These are phyloP conservation scores for Crocidura indochinensis DNA, from an alignment of 2,797 vertebrate genomes.

Conservation along the genomic window DNA sequence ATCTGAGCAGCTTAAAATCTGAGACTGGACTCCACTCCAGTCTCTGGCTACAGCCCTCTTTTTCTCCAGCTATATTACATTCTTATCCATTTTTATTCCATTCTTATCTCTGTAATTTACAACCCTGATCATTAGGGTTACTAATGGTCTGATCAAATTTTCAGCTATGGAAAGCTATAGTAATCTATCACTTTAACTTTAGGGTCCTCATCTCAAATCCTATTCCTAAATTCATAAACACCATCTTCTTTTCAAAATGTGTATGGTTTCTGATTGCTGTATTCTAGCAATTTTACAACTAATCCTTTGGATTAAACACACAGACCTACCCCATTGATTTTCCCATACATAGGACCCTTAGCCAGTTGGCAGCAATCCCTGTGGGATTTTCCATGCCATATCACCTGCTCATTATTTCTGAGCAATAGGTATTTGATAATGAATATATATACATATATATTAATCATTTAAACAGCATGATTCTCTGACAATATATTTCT, in stretches of 20 bases:
- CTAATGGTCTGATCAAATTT: background rate
- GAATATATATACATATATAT: background rate
- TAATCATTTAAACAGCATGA: background rate
- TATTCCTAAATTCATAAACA: background rate
- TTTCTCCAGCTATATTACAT: background rate
- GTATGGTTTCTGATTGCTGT: background rate
- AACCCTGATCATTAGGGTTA: background rate
- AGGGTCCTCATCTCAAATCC: conserved; percentile 29
- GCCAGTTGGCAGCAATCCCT: background rate
- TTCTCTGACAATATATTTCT: conserved; percentile 3
- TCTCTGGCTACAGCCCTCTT: background rate
- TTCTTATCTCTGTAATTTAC: background rate
- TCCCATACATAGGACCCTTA: background rate
- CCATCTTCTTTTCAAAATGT: conserved; percentile 36
- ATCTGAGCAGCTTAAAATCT: background rate
- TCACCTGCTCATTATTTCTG: background rate
- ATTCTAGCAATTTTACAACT: background rate
- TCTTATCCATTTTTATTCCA: background rate
- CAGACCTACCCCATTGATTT: background rate
- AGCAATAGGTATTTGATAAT: background rate
- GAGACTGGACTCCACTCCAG: background rate
- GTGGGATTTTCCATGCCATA: background rate
- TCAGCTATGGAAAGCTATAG: background rate
- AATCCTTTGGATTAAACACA: background rate
- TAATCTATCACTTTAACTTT: conserved; percentile 38